These are phyloP conservation scores for Platycheirus albimanus DNA, from an alignment of 2,888 invertebrate genomes.

Conservation along the genomic window DNA sequence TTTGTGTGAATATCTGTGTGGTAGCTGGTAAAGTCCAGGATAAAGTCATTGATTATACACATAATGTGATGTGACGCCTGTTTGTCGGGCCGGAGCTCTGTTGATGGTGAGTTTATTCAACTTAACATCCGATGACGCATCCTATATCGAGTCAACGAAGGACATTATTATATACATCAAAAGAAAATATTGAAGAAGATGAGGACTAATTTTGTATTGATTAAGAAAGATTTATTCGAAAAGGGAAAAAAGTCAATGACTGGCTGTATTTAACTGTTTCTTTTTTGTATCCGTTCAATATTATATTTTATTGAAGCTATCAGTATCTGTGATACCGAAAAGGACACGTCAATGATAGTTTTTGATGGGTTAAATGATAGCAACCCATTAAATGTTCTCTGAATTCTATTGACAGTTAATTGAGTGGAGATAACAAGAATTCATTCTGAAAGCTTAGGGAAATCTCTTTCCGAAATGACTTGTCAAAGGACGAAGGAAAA, in stretches of 20 bases:
- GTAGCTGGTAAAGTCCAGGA: conserved; percentile 26
- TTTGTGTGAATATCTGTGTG: conserved; percentile 5
- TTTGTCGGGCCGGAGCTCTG: conserved; percentile 36
- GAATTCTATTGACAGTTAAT: conserved; percentile 57
- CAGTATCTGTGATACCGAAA: background rate
- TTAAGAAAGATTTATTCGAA: conserved; percentile 22
- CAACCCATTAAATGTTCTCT: conserved; percentile 38
- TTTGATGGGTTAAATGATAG: background rate
- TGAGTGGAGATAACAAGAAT: background rate
- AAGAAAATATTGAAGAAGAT: conserved; percentile 1
- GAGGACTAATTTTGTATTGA: conserved; percentile 1
- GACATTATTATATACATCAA: background rate
- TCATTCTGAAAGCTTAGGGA: background rate
- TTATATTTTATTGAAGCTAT: background rate
- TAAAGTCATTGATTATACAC: conserved; percentile 52
- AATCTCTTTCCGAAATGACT: background rate
- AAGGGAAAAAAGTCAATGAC: background rate
- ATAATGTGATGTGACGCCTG: conserved; percentile 60
- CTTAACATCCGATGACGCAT: conserved; percentile 5
- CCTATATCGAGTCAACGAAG: conserved; percentile 18
- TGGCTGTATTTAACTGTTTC: background rate
- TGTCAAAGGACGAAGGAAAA: background rate
- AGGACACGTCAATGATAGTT: background rate
- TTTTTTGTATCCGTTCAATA: background rate
- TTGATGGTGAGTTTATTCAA: conserved; percentile 21